Base-by-base conservation (phyloP, 2,888 invertebrate genomes). In the Lycophotia porphyrea region DNA sequence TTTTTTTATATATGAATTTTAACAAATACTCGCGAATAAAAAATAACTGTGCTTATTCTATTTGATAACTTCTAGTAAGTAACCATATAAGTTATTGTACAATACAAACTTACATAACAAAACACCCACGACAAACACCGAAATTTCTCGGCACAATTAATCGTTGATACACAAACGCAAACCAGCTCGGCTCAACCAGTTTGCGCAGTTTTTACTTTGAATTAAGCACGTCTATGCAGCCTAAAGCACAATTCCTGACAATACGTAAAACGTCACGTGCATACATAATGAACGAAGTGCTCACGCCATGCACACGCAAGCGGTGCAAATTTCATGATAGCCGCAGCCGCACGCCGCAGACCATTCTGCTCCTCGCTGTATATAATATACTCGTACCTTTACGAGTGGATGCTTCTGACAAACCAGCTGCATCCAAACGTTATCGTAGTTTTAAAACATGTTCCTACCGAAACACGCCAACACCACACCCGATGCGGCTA, bases 241-340 rank as follows among this genome's bases (percentile, higher is more conserved):
- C 78, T 76, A 60, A 77, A 82, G 82, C 78, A 85, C 74, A 76
- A 77, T 80, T 80, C 70, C 76, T 78, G 82, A 86, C 84, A 84
- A 82, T 81, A 86, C 68, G 68, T 76, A 80, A 76, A 87, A 78
- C 79, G 77, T 74, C 77, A 83, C 74, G 78, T 76, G 85, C 87
- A 86, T 88, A 76, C 84, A 82, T 82, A 86, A 87, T 78, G 77
- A 84, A 86, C 84, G 81, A 80, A 88, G 80, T 79, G 80, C 78
- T 79, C 77, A 71, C 75, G 60, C 81, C 71, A 79, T 72, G 81
- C 82, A 85, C 87, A 86, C 83, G 82, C 84, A 81, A 84, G 74
- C 84, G 74, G 84, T 88, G 84, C 86, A 88, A 87, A 88, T 90
- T 91, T 90, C 89, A 91, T 84, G 88, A 89, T 86, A 84, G 44